Evolutionary conservation across 2,113 vertebrate species (phyloP), one percentile per base, ranked within the genome.

Genomic region (Theropithecus gelada): DNA sequence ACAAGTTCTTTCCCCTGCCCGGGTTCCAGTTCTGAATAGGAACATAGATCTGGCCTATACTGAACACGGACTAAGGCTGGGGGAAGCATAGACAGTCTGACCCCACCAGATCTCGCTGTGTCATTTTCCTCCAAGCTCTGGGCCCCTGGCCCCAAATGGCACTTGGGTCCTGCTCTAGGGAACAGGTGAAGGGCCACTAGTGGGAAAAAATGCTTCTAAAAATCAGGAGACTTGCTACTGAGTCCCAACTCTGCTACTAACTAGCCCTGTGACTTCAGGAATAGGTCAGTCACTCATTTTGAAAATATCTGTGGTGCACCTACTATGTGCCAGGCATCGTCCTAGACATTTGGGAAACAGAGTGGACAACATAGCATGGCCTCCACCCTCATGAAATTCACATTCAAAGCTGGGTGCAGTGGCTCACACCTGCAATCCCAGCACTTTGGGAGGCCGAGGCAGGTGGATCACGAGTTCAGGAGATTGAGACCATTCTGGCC

Each of bases 341-440:
- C 72, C 38, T 38, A 48, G 82, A 32, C 20, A 8, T 61, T 17
- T 14, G 0, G 8, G 48, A 61, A 48, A 52, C 17, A 23, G 55
- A 38, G 8, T 10, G 18, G 57, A 3, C 6, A 6, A 0, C 12
- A 35, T 3, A 22, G 43, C 3, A 3, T 10, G 45, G 18, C 20
- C 50, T 45, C 57, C 12, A 8, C 61, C 55, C 55, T 79, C 23
- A 20, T 10, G 13, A 88, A 93, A 48, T 12, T 80, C 70, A 16
- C 32, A 11, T 64, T 64, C 6, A 2, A 64, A 27, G 27, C 61
- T 13, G 27, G 27, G 61, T 27, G 2, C 0, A 13, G 61, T 64
- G 61, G 27, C 61, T 64, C 61, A 64, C 30, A 13, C 61, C 61
- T 64, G 61, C 32, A 64, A 64, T 64, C 61, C 12, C 13, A 64